Percentiles rank a stretch among this genome's conserved stretches.
Conservation (phyloP, 2,888 invertebrate genomes). For the Macrophya annulata region DNA sequence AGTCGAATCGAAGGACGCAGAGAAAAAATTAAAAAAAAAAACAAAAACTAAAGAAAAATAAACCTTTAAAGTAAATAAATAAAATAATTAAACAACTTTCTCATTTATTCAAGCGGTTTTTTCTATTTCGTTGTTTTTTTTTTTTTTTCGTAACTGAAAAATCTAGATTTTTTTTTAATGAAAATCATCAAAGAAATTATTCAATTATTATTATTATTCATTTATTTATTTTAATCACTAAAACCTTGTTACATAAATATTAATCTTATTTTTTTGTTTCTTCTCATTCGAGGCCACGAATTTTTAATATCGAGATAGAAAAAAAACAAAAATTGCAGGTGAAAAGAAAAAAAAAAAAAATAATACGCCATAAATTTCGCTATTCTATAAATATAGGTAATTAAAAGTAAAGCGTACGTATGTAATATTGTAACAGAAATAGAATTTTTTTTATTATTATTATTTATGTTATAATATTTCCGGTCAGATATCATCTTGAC, state of each 20-base stretch:
- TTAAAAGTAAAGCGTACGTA: not conserved
- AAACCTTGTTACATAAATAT: too few species aligned
- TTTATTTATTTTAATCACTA: too few species aligned
- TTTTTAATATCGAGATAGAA: too few species aligned
- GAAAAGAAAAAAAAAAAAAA: not conserved
- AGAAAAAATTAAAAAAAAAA: too few species aligned
- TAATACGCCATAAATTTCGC: not conserved
- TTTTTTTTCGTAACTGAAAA: not conserved
- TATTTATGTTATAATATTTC: not conserved
- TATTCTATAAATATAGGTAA: too few species aligned
- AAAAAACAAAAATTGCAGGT: too few species aligned
- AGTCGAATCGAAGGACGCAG: too few species aligned
- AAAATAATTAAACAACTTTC: not conserved
- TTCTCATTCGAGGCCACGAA: too few species aligned
- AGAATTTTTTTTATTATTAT: not conserved
- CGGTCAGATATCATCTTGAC: not conserved
- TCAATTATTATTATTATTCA: not conserved
- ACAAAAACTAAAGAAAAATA: too few species aligned
- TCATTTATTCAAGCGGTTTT: not conserved
- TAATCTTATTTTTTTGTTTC: too few species aligned
- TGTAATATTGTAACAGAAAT: not conserved
- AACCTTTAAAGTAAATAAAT: not conserved
- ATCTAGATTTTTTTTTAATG: too few species aligned
- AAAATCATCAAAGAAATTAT: not conserved
- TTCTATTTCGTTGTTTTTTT: not conserved